These are phyloP conservation scores for Cercopithecus mona DNA, from an alignment of 2,113 vertebrate species.

Conservation along the genomic window DNA sequence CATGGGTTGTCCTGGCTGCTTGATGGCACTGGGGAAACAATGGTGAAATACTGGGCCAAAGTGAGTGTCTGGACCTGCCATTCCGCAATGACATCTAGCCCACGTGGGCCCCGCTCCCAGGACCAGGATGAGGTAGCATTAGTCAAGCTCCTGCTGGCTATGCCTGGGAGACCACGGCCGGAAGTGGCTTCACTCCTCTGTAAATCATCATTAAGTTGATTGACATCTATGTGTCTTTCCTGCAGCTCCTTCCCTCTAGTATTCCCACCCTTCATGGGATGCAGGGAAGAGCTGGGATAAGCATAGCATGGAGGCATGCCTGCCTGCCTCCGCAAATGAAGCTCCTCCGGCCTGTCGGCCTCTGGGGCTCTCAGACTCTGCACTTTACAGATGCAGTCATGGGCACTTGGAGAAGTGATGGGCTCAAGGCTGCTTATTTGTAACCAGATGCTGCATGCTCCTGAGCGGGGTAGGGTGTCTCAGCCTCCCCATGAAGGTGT, in stretches of 20 bases:
- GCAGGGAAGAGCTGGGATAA: not conserved
- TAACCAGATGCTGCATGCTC: not conserved
- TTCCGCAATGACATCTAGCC: not conserved
- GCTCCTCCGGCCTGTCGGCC: not conserved
- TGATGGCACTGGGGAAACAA: not conserved
- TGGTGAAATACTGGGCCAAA: not conserved
- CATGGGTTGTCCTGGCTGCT: not conserved
- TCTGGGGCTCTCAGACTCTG: not conserved
- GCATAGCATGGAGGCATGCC: not conserved
- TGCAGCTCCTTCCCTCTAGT: not conserved
- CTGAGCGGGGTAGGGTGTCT: not conserved
- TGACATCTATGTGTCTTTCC: not conserved
- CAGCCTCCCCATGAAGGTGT: not conserved
- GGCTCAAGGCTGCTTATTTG: not conserved
- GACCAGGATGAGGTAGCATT: accelerated
- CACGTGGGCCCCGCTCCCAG: accelerated
- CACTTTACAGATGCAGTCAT: not conserved
- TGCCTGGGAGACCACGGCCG: accelerated
- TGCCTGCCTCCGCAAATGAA: not conserved
- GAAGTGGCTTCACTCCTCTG: not conserved
- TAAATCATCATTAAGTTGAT: too few relatives aligned
- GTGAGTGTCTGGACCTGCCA: too few relatives aligned
- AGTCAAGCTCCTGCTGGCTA: not conserved
- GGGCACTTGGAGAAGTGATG: not conserved
- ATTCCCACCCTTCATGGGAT: not conserved